Conservation (phyloP, 1,140 invertebrate species). For the Cherax destructor region DNA sequence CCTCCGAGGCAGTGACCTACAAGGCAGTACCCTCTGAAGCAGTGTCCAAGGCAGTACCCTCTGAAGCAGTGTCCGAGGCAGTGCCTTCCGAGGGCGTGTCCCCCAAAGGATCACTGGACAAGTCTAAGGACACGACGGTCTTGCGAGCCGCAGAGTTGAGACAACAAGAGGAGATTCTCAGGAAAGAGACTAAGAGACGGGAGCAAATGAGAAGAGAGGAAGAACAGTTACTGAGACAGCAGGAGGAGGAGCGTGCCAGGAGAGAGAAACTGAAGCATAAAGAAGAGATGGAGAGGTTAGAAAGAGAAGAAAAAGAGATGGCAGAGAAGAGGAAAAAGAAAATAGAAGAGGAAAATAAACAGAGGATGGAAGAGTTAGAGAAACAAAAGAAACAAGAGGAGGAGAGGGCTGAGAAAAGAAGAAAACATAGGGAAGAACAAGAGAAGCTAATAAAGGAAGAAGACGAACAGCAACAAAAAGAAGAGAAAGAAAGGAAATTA, state of each 20-base stretch:
- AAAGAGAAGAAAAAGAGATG: conserved; percentile 65
- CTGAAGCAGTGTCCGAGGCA: background rate
- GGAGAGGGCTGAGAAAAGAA: conserved; percentile 66
- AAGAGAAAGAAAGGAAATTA: conserved; percentile 52
- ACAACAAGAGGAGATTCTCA: conserved; percentile 52
- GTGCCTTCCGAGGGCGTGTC: background rate
- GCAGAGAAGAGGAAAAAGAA: conserved; percentile 72
- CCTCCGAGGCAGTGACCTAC: background rate
- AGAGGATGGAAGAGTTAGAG: conserved; percentile 12
- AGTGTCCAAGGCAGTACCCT: background rate
- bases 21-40: conserved; percentile 9
- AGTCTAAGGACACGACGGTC: conserved; percentile 7
- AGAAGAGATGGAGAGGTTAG: conserved; percentile 71
- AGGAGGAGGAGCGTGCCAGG: conserved; percentile 69
- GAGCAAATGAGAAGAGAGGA: conserved; percentile 33
- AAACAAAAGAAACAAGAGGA: conserved; percentile 58
- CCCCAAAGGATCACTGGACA: background rate
- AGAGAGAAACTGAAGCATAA: conserved; percentile 70
- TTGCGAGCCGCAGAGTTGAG: conserved; percentile 37
- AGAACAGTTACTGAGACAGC: conserved; percentile 44
- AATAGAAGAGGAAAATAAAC: conserved; percentile 67
- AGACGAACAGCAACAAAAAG: conserved; percentile 57
- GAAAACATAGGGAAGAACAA: conserved; percentile 10
- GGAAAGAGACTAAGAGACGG: conserved; percentile 24
- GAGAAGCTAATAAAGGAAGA: conserved; percentile 63